A percentile compares a stretch with the other conserved stretches of the same genome.
Conservation (phyloP, 2,797 vertebrate genomes). For the Gymnopithys bicolor region DNA sequence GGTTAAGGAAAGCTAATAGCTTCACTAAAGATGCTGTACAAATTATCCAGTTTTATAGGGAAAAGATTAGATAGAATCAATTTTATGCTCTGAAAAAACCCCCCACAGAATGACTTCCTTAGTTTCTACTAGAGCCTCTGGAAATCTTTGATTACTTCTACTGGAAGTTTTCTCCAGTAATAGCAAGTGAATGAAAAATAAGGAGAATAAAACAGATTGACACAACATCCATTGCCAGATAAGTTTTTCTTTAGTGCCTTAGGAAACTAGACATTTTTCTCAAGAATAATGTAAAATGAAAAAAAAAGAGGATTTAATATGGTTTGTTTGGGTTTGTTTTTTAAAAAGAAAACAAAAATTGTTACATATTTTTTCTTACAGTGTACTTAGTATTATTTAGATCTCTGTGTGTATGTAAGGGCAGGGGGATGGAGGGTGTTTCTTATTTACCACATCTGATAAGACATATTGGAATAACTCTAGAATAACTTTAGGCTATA, state of each 20-base stretch:
- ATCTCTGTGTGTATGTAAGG: background rate
- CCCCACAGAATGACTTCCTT: background rate
- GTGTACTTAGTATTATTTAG: background rate
- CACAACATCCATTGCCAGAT: background rate
- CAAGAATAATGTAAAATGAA: background rate
- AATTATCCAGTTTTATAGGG: background rate
- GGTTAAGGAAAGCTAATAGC: background rate
- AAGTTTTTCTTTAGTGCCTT: background rate
- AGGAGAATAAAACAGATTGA: background rate
- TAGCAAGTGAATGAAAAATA: background rate
- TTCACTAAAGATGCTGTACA: background rate
- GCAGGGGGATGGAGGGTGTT: rapidly evolving
- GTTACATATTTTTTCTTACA: background rate
- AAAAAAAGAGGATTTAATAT: background rate
- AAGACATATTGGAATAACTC: background rate
- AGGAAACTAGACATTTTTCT: background rate
- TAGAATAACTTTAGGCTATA: background rate
- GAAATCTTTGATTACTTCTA: background rate
- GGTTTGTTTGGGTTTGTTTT: background rate
- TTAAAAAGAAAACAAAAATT: background rate
- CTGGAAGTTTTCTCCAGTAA: background rate
- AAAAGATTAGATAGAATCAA: background rate
- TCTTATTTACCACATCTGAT: background rate
- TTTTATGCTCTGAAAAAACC: background rate
- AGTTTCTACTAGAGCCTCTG: background rate